Base-by-base conservation (phyloP, 2,888 invertebrate species). In the Temnothorax rugatulus region DNA sequence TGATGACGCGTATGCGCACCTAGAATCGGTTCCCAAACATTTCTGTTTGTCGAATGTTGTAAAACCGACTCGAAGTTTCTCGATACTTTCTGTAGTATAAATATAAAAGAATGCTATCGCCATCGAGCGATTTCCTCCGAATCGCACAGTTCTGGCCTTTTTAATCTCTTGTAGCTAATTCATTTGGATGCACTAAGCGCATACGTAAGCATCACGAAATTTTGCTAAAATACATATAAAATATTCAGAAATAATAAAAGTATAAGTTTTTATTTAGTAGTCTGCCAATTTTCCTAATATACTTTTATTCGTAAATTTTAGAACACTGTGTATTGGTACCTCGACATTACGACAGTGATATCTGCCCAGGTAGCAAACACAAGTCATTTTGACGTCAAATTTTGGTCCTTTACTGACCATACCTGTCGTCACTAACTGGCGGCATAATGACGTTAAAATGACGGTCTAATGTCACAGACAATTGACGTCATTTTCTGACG, bases 51-150 rank as follows among this genome's bases (percentile, higher is more conserved):
- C 44, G 7, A 75, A 38, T 9, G 25, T 34, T 81, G 21, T n/a
- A 59, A 74, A 81, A 74, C 34, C 44, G 44, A 71, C 4, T 71
- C 11, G 4, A n/a, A 34, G 34, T 38, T 52, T 63, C 21, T 21
- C 29, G 29, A 68, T 34, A 50, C 4, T 7, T 50, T 52, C 18
- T 52, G 4, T 81, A 18, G 47, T 79, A 81, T 25, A 81, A 81
- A 81, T 79, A 73, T 25, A 81, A 81, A 81, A 81, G 34, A 81
- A 77, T 15, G 13, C 41, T 77, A 76, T 38, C 54, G 44, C n/a
- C 57, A 4, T 15, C 18, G 34, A 21, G 15, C 34, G 47, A 54
- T 57, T 74, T 81, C 8, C 4, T 73, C 44, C 8, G 13, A 71
- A 59, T 74, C 38, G 47, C 25, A n/a, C 74, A 34, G n/a, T 34